Evolutionary conservation across 2,797 vertebrate genomes (phyloP).

Genomic region (Mus spretus): DNA sequence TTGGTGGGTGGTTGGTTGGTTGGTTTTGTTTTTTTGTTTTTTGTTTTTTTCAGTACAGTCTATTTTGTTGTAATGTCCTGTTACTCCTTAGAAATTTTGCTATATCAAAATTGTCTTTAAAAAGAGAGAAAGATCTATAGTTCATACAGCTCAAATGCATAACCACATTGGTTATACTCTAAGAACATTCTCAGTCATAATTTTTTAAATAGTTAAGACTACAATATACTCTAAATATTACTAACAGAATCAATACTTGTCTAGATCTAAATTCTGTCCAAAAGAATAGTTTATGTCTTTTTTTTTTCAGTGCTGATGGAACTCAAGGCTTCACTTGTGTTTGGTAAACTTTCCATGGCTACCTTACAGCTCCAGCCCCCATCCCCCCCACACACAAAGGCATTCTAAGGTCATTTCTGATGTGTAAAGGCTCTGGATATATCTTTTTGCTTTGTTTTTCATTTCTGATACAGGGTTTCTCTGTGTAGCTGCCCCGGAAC

Average conservation of each 20-base stretch:
- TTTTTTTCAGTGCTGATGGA: neutral
- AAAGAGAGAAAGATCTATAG: neutral
- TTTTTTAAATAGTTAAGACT: neutral
- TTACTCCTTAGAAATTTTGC: neutral
- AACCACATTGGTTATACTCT: neutral
- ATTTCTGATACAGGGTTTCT: neutral
- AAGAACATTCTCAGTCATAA: neutral
- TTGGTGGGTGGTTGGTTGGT: too few species aligned
- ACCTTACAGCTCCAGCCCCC: neutral
- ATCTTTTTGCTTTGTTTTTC: neutral
- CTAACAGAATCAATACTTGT: neutral
- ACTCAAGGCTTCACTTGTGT: neutral
- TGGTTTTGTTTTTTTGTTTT: too few species aligned
- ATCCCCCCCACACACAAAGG: neutral
- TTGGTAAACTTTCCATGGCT: neutral
- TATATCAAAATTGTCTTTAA: neutral
- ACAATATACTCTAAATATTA: neutral
- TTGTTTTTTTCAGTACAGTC: too few species aligned
- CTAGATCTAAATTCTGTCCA: neutral
- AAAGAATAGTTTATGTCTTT: neutral
- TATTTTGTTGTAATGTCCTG: neutral
- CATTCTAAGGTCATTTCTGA: neutral
- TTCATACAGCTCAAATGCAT: neutral
- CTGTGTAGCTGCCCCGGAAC: neutral
- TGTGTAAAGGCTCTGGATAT: neutral